Evolutionary conservation across 2,113 vertebrate genomes (phyloP).

Genomic region (Jaculus jaculus): DNA sequence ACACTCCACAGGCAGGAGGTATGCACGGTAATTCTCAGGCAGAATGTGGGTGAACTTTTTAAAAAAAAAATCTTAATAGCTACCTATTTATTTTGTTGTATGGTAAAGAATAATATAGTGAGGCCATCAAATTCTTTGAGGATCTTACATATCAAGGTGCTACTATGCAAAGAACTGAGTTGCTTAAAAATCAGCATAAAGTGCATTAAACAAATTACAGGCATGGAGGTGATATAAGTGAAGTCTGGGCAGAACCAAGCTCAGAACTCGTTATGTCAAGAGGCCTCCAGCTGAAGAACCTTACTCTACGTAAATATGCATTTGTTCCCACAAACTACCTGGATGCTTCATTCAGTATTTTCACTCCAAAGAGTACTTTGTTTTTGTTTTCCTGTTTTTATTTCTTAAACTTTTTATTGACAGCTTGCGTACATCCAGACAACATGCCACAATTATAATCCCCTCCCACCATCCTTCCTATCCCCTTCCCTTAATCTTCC

Average conservation of each 20-base stretch:
- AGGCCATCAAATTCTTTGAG: background rate
- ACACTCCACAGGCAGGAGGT: background rate
- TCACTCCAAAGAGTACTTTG: background rate
- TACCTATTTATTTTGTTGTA: slow-evolving; percentile 14
- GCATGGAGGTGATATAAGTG: background rate
- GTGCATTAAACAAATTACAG: background rate
- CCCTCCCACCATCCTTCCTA: too few species aligned
- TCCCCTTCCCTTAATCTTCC: too few species aligned
- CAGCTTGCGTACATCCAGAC: too few species aligned
- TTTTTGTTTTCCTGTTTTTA: too few species aligned
- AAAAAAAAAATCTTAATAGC: background rate
- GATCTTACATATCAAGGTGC: background rate
- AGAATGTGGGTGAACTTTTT: background rate
- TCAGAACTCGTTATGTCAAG: background rate
- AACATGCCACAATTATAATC: too few species aligned
- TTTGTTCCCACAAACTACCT: background rate
- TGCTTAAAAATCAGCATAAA: slow-evolving; percentile 27
- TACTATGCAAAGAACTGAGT: slow-evolving; percentile 4
- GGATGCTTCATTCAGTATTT: background rate
- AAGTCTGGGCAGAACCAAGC: background rate
- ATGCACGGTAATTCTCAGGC: background rate
- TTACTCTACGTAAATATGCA: background rate
- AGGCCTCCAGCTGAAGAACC: background rate
- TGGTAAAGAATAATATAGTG: background rate
- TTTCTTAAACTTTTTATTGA: too few species aligned